Evolutionary conservation across 2,888 invertebrate genomes (phyloP), one percentile per base, ranked within the genome.

Genomic region (Agrotis ipsilon): DNA sequence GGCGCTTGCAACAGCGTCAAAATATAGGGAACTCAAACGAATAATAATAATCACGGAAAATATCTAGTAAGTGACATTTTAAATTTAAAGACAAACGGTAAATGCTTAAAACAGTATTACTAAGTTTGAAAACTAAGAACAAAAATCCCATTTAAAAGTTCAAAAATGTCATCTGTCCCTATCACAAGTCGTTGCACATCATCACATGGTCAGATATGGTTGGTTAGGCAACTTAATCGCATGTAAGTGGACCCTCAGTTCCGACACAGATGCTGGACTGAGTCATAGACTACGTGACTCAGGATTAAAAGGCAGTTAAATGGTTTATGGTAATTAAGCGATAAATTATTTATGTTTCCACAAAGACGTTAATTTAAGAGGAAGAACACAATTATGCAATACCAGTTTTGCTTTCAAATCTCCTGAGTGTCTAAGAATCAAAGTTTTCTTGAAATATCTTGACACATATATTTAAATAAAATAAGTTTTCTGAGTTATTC

Each of bases 211-310:
- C 68, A 52, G 59, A 78, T 59, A 55, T 55, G 55, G 32, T 55
- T 14, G 57, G 67, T 80, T 82, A 48, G 7, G 71, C 67, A 84
- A 84, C 45, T 21, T 72, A 68, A 65, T 63, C 55, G 60, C 60
- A 69, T 76, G 58, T 76, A 75, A 81, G 55, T 79, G 76, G 73
- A 69, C 52, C 54, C 58, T 49, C 32, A 51, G 67, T 65, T 83
- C 81, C 68, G 71, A 51, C 58, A 51, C 46, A 61, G 72, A 72
- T 67, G 75, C 57, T 24, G 57, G 9, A 54, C 11, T 76, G 77
- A 72, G 19, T 63, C 62, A 65, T 24, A 39, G 49, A 24, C 55
- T 72, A 7, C 16, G 32, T 74, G 68, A 79, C 52, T 58, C 63
- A 60, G 27, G 46, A 73, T 54, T 67, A n/a, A 27, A 14, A 52